These are phyloP conservation scores for Bostrychus sinensis DNA, from an alignment of 2,113 vertebrate species.

Conservation along the genomic window DNA sequence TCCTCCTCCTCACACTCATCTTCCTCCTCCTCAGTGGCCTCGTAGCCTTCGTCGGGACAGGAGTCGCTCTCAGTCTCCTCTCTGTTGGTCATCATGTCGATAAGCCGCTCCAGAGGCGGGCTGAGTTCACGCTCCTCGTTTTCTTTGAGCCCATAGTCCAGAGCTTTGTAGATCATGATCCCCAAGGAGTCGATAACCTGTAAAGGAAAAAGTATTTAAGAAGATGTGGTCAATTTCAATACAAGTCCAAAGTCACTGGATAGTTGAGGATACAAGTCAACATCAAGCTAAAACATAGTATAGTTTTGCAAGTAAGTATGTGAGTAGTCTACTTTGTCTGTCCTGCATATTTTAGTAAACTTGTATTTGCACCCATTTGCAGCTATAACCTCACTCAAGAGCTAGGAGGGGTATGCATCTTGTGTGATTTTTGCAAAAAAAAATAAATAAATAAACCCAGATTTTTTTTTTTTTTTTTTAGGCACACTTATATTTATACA, in stretches of 20 bases:
- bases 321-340: too few species aligned
- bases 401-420: too few species aligned
- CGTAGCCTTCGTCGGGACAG: slow-evolving; percentile 93
- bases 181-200: slow-evolving; percentile 96
- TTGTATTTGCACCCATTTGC: too few species aligned
- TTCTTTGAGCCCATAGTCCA: slow-evolving; percentile 96
- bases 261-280: too few species aligned
- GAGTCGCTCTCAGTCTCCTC: slow-evolving; percentile 78
- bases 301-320: too few species aligned
- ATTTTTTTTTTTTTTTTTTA: too few species aligned
- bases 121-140: slow-evolving; percentile 95
- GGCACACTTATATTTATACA: too few species aligned
- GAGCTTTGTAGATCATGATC: slow-evolving; percentile 97
- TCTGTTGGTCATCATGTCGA: slow-evolving; percentile 92
- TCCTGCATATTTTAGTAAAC: too few species aligned
- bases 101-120: slow-evolving; percentile 91
- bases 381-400: too few species aligned
- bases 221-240: background rate
- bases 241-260: background rate
- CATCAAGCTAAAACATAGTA: too few species aligned
- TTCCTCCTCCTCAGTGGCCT: slow-evolving; percentile 90
- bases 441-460: too few species aligned
- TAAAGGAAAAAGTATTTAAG: background rate
- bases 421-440: too few species aligned
- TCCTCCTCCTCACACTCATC: slow-evolving; percentile 79